Conservation (phyloP, 2,888 invertebrate species). For the Cerceris rybyensis region DNA sequence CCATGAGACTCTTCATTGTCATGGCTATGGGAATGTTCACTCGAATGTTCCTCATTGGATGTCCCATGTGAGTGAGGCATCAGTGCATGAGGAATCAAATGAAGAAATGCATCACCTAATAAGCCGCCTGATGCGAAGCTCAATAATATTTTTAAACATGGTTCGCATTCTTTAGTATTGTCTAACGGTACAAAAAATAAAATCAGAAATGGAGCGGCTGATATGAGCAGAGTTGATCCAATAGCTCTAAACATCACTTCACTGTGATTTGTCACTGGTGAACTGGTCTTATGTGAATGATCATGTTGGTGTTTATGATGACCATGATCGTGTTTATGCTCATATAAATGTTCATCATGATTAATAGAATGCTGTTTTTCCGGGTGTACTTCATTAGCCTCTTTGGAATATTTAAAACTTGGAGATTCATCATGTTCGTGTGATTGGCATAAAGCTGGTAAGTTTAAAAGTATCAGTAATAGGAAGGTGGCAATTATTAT, state of each 20-base stretch:
- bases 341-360: constrained; percentile 10
- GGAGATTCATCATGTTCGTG: constrained; percentile 84
- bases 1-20: constrained; percentile 84
- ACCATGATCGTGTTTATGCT: constrained; percentile 58
- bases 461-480: constrained; percentile 75
- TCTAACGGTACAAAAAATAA: constrained; percentile 96
- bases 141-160: constrained; percentile 93
- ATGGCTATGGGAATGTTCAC: constrained; percentile 82
- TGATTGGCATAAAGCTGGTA: constrained; percentile 75
- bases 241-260: constrained; percentile 87
- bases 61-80: constrained; percentile 83
- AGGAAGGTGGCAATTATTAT: constrained; percentile 67
- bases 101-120: constrained; percentile 98
- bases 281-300: constrained; percentile 32
- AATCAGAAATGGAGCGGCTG: constrained; percentile 96
- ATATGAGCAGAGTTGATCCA: constrained; percentile 95
- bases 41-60: constrained; percentile 80
- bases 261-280: constrained; percentile 47
- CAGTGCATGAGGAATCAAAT: constrained; percentile 98
- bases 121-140: constrained; percentile 98
- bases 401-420: constrained; percentile 91
- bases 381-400: constrained; percentile 81
- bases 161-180: constrained; percentile 91
- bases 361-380: constrained; percentile 24
- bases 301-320: constrained; percentile 71